Evolutionary conservation across 2,888 invertebrate genomes (phyloP), one percentile per base, ranked within the genome.

Genomic region (Alviniconcha strummeri): DNA sequence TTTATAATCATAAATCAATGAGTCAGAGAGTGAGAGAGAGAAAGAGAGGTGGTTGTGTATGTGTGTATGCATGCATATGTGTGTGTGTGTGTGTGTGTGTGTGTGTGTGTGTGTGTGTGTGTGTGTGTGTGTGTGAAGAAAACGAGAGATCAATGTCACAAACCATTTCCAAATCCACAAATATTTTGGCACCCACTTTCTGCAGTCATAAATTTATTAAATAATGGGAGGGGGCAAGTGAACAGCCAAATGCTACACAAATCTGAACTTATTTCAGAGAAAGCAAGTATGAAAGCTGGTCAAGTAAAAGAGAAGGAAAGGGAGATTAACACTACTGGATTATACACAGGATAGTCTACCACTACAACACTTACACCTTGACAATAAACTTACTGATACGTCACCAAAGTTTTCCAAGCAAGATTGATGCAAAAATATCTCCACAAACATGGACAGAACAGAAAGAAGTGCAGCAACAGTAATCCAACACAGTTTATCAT

Each of bases 161-260:
- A 36, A 36, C 3, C 36, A 36, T 36, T 36, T 36, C 36, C 36
- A 36, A 36, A 36, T 36, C 36, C 36, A 36, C 36, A 36, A 36
- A 36, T 36, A 36, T 36, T 36, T 36, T 36, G 36, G 36, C 36
- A 36, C 36, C 36, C 36, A 36, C 36, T 36, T 36, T 36, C 55
- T 80, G 69, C 80, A 69, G 56, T 69, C 80, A 80, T 80, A 80
- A 80, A 80, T 69, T 80, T 60, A 60, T 80, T 80, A 80, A n/a
- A 80, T 69, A 19, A 54, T 55, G 36, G 36, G 36, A 1, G 17
- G 17, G 80, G 80, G 79, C 13, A 80, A 80, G 80, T 67, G 55
- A 80, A 80, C 69, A 69, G 80, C 55, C 80, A 80, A 80, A 80
- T 71, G 52, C 69, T 80, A 69, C 80, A 80, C 52, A 80, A 15